Conservation (phyloP, 1,140 invertebrate genomes). For the Lysiphlebus fabarum region DNA sequence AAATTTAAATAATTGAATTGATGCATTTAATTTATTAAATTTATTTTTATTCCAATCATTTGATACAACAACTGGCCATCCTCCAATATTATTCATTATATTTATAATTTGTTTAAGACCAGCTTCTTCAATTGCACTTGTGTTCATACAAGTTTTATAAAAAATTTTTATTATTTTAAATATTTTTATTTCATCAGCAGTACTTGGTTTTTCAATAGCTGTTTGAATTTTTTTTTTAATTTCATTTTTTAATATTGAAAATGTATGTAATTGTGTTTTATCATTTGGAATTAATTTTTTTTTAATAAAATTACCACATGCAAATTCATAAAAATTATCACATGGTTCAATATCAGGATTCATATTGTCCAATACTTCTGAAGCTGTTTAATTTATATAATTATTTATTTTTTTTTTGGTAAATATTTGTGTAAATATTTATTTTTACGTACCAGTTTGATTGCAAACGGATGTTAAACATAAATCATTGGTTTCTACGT, state of each 20-base stretch:
- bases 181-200: constrained; percentile 65
- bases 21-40: constrained; percentile 73
- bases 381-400: constrained; percentile 40
- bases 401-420: no score
- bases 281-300: constrained; percentile 61
- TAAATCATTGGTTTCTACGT: no score
- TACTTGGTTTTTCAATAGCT: constrained; percentile 68
- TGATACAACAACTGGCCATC: constrained; percentile 85
- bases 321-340: constrained; percentile 77
- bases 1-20: constrained; percentile 85
- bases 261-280: constrained; percentile 69
- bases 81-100: constrained; percentile 73
- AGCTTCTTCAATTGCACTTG: constrained; percentile 72
- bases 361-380: constrained; percentile 56
- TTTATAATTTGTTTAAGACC: constrained; percentile 68
- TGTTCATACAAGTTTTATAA: constrained; percentile 82
- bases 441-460: no score
- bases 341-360: constrained; percentile 65
- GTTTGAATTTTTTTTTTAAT: constrained; percentile 73
- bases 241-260: constrained; percentile 74
- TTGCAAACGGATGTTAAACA: no score
- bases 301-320: constrained; percentile 52
- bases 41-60: constrained; percentile 68
- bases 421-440: no score
- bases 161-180: constrained; percentile 74